phyloP scores from a whole-genome alignment of 2,888 invertebrate species.

The Dryadula phaetusa region DNA sequence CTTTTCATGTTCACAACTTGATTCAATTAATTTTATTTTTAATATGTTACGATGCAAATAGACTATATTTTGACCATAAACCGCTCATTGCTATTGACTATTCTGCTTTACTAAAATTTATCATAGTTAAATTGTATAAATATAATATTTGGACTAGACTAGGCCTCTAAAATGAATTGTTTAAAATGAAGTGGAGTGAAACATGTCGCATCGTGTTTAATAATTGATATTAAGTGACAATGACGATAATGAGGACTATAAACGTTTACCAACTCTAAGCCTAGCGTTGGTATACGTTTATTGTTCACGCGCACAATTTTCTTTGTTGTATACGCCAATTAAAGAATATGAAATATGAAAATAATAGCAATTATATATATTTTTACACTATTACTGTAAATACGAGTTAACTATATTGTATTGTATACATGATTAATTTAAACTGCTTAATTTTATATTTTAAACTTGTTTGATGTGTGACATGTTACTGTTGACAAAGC shows the following conservation, averaged over 20 bases:
- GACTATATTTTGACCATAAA: background rate
- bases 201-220: slow-evolving; percentile 16
- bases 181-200: background rate
- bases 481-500: slow-evolving; percentile 30
- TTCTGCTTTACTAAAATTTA: background rate
- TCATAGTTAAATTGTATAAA: background rate
- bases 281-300: background rate
- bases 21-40: background rate
- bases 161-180: slow-evolving; percentile 4
- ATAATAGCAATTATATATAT: slow-evolving; percentile 23
- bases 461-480: slow-evolving; percentile 26
- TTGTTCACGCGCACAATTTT: slow-evolving; percentile 17
- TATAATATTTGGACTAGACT: background rate
- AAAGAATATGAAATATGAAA: slow-evolving; percentile 9
- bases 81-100: background rate
- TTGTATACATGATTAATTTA: slow-evolving; percentile 4
- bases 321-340: slow-evolving; percentile 16
- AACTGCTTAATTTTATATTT: slow-evolving; percentile 20
- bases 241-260: slow-evolving; percentile 9
- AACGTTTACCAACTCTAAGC: too few relatives aligned
- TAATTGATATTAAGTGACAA: slow-evolving; percentile 2
- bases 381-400: slow-evolving; percentile 31
- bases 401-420: slow-evolving; percentile 28
- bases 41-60: background rate
- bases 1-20: background rate